A percentile compares a stretch with the other conserved stretches of the same genome.
Evolutionary conservation across 2,888 invertebrate species (phyloP).

Genomic region (Elegia similella): DNA sequence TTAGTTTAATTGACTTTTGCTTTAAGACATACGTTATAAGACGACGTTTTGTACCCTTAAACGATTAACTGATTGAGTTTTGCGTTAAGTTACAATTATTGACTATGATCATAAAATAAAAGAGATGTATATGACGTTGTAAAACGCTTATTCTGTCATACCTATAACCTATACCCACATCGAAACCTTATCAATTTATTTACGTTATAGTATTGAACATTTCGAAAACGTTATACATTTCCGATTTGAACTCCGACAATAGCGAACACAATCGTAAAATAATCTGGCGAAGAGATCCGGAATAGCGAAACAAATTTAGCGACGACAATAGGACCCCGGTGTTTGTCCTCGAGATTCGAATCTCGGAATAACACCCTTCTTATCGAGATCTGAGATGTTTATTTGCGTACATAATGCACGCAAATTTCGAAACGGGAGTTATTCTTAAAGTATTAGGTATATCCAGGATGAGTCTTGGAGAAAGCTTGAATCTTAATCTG

Average conservation of each 20-base stretch:
- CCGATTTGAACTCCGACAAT: slow-evolving; percentile 48
- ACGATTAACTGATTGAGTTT: too few relatives aligned
- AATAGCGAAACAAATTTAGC: slow-evolving; percentile 78
- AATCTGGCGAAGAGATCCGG: slow-evolving; percentile 74
- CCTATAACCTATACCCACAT: background rate
- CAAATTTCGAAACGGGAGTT: slow-evolving; percentile 23
- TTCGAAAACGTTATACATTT: slow-evolving; percentile 21
- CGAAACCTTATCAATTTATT: slow-evolving; percentile 12
- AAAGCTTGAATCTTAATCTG: background rate
- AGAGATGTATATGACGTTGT: too few relatives aligned
- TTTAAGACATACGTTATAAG: too few relatives aligned
- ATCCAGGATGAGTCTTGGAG: background rate
- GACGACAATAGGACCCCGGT: slow-evolving; percentile 69
- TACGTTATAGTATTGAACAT: slow-evolving; percentile 10
- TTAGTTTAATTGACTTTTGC: too few relatives aligned
- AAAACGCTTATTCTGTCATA: too few relatives aligned
- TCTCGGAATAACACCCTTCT: slow-evolving; percentile 65
- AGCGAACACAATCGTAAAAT: slow-evolving; percentile 68
- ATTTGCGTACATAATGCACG: slow-evolving; percentile 44
- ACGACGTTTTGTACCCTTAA: too few relatives aligned
- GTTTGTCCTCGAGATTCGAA: slow-evolving; percentile 72
- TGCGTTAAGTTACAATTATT: too few relatives aligned
- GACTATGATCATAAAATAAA: too few relatives aligned
- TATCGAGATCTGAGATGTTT: slow-evolving; percentile 67
- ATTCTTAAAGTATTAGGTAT: slow-evolving; percentile 20